Conservation (phyloP, 2,113 vertebrate species). For the Scatophagus argus region DNA sequence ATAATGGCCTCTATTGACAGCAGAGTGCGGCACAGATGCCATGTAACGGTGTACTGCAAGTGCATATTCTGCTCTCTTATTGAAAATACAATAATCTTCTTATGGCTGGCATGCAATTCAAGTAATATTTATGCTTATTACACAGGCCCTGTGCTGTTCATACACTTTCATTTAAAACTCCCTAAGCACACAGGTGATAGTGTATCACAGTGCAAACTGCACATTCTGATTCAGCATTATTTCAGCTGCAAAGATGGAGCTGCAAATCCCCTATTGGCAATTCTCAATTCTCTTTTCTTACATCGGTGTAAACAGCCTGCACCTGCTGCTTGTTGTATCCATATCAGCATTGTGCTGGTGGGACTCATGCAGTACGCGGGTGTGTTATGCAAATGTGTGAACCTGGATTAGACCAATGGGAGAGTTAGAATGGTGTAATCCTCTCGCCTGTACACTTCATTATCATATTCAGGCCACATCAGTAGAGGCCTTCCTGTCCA, state of each 20-base stretch:
- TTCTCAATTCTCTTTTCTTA: conserved; percentile 50
- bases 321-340: conserved; percentile 52
- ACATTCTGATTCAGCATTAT: conserved; percentile 68
- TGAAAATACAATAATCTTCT: conserved; percentile 51
- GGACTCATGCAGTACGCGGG: conserved; percentile 40
- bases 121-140: conserved; percentile 44
- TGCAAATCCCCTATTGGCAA: conserved; percentile 55
- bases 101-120: conserved; percentile 33
- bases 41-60: conserved; percentile 21
- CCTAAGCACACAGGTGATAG: conserved; percentile 32
- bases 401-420: conserved; percentile 74
- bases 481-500: conserved; percentile 45
- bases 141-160: conserved; percentile 4
- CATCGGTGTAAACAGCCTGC: conserved; percentile 57
- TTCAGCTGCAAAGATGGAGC: conserved; percentile 31
- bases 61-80: conserved; percentile 27
- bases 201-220: conserved; percentile 35
- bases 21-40: conserved; percentile 5
- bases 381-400: conserved; percentile 68
- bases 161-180: conserved; percentile 46
- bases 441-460: conserved; percentile 72
- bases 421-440: conserved; percentile 72
- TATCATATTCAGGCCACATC: conserved; percentile 70
- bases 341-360: conserved; percentile 57
- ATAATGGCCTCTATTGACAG: conserved; percentile 26